Evolutionary conservation across 2,888 invertebrate species (phyloP).

Genomic region (Plebejus anna): DNA sequence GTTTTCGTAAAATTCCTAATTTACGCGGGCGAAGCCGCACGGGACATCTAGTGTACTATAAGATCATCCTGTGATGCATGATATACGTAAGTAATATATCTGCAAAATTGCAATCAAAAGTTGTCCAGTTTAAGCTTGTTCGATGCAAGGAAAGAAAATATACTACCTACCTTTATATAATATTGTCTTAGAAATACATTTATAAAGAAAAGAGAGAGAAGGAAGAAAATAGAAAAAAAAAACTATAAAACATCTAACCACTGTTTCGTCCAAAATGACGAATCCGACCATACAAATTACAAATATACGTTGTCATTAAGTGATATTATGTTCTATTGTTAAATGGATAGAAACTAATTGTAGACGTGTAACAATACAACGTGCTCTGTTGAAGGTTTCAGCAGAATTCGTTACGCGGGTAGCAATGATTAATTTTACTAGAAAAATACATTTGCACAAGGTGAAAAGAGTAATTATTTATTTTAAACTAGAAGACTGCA

Average conservation of each 20-base stretch:
- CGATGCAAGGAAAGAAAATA: too few species aligned
- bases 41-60: too few species aligned
- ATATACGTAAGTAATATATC: too few species aligned
- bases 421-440: neutral
- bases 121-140: too few species aligned
- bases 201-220: too few species aligned
- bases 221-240: neutral
- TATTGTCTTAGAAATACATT: neutral
- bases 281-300: neutral
- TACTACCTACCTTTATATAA: neutral
- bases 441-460: neutral
- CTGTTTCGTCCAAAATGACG: neutral
- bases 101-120: too few species aligned
- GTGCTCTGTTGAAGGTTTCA: neutral
- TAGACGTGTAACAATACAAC: neutral
- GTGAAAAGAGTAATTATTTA: neutral
- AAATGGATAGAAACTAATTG: conserved; percentile 7
- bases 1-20: too few species aligned
- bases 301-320: conserved; percentile 1
- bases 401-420: neutral
- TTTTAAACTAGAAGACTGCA: neutral
- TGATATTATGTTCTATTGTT: conserved; percentile 14
- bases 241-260: neutral
- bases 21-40: too few species aligned
- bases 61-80: too few species aligned